Conservation (phyloP, 2,113 vertebrate genomes). For the Puntigrus tetrazona region DNA sequence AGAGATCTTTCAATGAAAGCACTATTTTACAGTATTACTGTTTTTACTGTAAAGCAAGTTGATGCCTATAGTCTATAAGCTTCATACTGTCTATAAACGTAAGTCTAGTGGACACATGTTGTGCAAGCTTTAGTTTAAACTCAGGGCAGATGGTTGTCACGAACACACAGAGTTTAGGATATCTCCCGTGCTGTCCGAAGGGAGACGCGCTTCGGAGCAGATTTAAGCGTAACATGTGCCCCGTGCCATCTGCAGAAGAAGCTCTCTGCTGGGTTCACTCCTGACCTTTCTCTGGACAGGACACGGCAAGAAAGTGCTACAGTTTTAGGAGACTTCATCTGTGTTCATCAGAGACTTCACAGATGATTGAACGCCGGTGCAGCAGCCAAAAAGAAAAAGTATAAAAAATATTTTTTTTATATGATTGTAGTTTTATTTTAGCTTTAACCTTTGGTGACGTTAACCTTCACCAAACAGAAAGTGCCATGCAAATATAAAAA, state of each 20-base stretch:
- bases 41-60: too few species aligned
- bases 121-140: neutral
- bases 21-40: too few species aligned
- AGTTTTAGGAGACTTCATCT: neutral
- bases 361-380: neutral
- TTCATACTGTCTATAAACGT: neutral
- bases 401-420: too few species aligned
- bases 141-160: constrained; percentile 8
- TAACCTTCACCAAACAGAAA: neutral
- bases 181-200: constrained; percentile 16
- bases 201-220: neutral
- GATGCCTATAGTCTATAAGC: too few species aligned
- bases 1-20: too few species aligned
- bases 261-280: neutral
- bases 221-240: constrained; percentile 10
- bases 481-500: neutral
- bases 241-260: constrained; percentile 3
- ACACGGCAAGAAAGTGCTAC: neutral
- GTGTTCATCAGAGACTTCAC: neutral
- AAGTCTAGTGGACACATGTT: neutral
- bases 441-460: too few species aligned
- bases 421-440: neutral
- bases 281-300: neutral
- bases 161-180: constrained; percentile 8
- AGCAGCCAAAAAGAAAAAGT: neutral